Base-by-base conservation (phyloP, 2,888 invertebrate genomes). In the Dendrolimus pini region DNA sequence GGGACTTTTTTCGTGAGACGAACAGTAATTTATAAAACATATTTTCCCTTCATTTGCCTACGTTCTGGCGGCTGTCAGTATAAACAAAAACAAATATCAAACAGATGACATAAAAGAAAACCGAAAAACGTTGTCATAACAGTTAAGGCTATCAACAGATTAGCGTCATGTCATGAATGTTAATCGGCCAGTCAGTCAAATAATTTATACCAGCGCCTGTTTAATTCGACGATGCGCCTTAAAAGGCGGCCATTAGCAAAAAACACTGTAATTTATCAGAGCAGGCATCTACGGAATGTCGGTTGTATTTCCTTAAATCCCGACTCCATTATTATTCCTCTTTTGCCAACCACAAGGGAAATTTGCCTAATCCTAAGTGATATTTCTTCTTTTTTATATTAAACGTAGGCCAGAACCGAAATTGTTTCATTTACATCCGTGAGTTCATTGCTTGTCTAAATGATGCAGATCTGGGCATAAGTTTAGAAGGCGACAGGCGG, bases 201-300 rank as follows among this genome's bases (percentile, higher is more conserved):
- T 56, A 52, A 56, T 56, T 47, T 47, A 47, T 47, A 47, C 47
- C 47, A 47, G 47, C 61, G 60, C 60, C 61, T 59, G 58, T 61
- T 65, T 67, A 62, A 66, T 64, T 62, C 66, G 67, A 66, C 72
- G 69, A 72, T 65, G 66, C 70, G 66, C 68, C 74, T 74, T 75
- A 78, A 75, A 72, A 72, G 71, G 66, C 69, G 68, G 65, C 80
- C 80, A 85, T 88, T 86, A 84, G 72, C 75, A 82, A 84, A 83
- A 84, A 85, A 80, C 73, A 80, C 74, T 72, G 82, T 78, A 83
- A 87, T 89, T 87, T 86, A 87, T 87, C 86, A 87, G 78, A 76
- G 75, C 74, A 81, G 78, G 72, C 80, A 82, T 75, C 77, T 71
- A 71, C 77, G 75, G 72, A 77, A 75, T 74, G 79, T 76, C 77